These are phyloP conservation scores for Plodia interpunctella DNA, from an alignment of 1,140 invertebrate species.

Conservation along the genomic window DNA sequence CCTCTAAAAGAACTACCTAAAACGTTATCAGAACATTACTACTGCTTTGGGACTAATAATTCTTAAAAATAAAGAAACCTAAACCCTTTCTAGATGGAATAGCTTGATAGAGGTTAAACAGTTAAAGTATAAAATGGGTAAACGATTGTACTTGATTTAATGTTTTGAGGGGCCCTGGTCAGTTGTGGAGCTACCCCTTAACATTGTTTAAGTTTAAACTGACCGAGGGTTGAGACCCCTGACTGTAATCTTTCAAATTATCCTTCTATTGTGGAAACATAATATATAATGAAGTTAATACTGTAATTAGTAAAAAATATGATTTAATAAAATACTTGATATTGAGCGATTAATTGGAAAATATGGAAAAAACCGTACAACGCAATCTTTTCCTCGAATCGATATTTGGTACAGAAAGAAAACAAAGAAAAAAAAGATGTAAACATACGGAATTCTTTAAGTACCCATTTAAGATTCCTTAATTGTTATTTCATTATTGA, in stretches of 20 bases:
- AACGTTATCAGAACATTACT: conserved; percentile 41
- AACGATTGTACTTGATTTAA: conserved; percentile 57
- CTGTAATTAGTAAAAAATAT: too few species aligned
- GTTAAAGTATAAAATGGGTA: conserved; percentile 52
- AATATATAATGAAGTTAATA: background rate
- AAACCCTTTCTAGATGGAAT: conserved; percentile 53
- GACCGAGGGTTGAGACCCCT: conserved; percentile 54
- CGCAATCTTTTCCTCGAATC: too few species aligned
- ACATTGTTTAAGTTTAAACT: conserved; percentile 68
- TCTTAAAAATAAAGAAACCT: conserved; percentile 67
- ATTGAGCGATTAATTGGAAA: too few species aligned
- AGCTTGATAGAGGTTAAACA: conserved; percentile 50
- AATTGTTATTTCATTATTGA: too few species aligned
- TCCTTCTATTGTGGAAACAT: background rate
- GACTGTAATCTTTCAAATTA: conserved; percentile 7
- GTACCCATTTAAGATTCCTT: too few species aligned
- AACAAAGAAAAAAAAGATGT: too few species aligned
- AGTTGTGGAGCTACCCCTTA: conserved; percentile 37
- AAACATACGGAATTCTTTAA: too few species aligned
- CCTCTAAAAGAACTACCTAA: conserved; percentile 18
- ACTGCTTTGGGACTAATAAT: conserved; percentile 61
- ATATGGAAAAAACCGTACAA: too few species aligned
- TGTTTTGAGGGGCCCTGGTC: conserved; percentile 45
- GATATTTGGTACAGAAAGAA: too few species aligned
- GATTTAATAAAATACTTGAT: too few species aligned